Evolutionary conservation across 2,113 vertebrate species (phyloP).

Genomic region (Zeus faber): DNA sequence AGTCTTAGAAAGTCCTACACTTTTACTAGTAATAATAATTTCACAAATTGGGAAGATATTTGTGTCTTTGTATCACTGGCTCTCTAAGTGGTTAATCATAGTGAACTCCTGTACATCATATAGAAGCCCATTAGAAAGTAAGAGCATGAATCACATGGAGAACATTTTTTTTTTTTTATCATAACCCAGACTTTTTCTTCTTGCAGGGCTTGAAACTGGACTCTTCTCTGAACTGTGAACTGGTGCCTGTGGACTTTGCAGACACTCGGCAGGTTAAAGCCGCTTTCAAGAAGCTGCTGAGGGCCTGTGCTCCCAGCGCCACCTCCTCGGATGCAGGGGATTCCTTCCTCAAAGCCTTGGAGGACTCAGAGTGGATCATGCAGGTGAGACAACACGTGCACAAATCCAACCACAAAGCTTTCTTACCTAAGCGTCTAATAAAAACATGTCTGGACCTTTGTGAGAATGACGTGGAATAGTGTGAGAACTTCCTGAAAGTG

Average conservation of each 20-base stretch:
- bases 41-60: too few species aligned
- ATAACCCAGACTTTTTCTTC: slow-evolving; percentile 30
- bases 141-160: too few species aligned
- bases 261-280: slow-evolving; percentile 91
- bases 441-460: too few species aligned
- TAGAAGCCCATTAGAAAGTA: too few species aligned
- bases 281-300: slow-evolving; percentile 94
- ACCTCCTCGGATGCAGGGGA: slow-evolving; percentile 83
- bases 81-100: too few species aligned
- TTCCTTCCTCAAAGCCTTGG: slow-evolving; percentile 90
- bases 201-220: slow-evolving; percentile 89
- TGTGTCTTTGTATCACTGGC: too few species aligned
- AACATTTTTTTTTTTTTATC: too few species aligned
- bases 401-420: background rate
- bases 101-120: too few species aligned
- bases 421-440: too few species aligned
- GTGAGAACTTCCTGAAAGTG: slow-evolving; percentile 35
- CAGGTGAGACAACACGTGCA: slow-evolving; percentile 76
- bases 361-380: slow-evolving; percentile 94
- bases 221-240: slow-evolving; percentile 91
- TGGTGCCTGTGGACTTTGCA: slow-evolving; percentile 95
- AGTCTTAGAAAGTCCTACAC: too few species aligned
- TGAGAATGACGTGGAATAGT: background rate
- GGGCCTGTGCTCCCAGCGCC: slow-evolving; percentile 90
- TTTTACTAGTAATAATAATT: too few species aligned